Evolutionary conservation across 2,797 vertebrate genomes (phyloP), one percentile per base, ranked within the genome.

Genomic region (Balearica regulorum): DNA sequence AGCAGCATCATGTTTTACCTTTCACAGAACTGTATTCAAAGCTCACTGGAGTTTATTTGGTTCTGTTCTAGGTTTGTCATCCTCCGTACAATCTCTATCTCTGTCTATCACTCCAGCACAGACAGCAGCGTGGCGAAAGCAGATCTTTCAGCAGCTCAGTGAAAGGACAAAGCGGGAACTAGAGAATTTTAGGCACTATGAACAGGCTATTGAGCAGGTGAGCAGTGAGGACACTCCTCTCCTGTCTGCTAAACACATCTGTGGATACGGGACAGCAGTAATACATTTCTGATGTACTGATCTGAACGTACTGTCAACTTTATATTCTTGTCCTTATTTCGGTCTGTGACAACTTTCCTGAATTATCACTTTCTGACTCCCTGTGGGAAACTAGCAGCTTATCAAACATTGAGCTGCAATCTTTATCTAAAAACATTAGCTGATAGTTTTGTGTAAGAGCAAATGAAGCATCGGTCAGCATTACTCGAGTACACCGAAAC

Each of bases 141-240:
- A 99, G 98, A 99, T 99, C 97, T 99, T 99, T 62, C 99, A 99
- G 93, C 99, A 99, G 95, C 99, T 99, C 87, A 98, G 98, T 1
- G 99, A 99, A 88, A 98, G 99, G 85, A 99, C 99, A 76, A 99
- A 98, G 94, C 97, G 99, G 92, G 99, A 99, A 96, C 97, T 99
- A 95, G 99, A 99, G 92, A 98, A 99, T 94, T 99, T 99, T 95
- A 98, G 97, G 80, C 99, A 99, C 96, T 99, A 99, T 0, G 99
- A 99, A 71, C 99, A 99, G 96, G 99, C 99, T 5, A 96, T 99
- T 72, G 99, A 99, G 97, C 99, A 99, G 98, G 99, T 99, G 96
- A 66, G 83, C 4, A 10, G 29, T 24, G 60, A 81, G 46, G 31
- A 51, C 16, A 29, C 49, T 54, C 22, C 1, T 6, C 44, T 89